Base-by-base conservation (phyloP, 2,797 vertebrate species). In the Sitta carolinensis region DNA sequence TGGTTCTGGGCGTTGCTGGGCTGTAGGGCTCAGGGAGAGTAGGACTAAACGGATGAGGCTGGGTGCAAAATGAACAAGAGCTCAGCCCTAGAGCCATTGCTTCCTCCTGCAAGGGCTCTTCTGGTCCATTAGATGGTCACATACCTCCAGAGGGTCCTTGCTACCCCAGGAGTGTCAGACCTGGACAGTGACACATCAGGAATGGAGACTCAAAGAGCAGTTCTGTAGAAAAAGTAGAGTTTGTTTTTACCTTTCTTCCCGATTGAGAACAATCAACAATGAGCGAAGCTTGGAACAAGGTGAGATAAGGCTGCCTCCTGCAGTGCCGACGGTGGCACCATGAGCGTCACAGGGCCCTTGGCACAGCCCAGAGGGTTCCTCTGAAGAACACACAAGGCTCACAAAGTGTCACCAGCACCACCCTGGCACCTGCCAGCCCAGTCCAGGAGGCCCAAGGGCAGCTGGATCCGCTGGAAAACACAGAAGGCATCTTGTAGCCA, bases 191-290 rank as follows among this genome's bases (percentile, higher is more conserved):
- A 13, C 20, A 7, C 21, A 14, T 11, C 2, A 8, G 20, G 32
- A 58, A 48, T 0, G 55, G 27, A 77, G 54, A 58, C 36, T 22
- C 18, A 25, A 67, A 40, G 26, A 45, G 26, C 21, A 54, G 29
- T 40, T 83, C 72, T 72, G 52, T 29, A 68, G 68, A 74, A 67
- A 42, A 73, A 5, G 1, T 26, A 15, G 29, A 6, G 15, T 2
- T 29, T 68, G 18, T 61, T 84, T 64, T 57, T 34, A 26, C 75
- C 23, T 88, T 87, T 82, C 78, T 73, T 81, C 72, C 79, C 51
- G 40, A 27, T 8, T 21, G 42, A 89, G 80, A 96, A 93, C 90
- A 96, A 94, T 90, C 54, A 69, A 84, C 91, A 95, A 86, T 72
- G 63, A 93, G 40, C 76, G 73, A 45, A 69, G 76, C 63, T 57